These are phyloP conservation scores for Calephelis nemesis DNA, from an alignment of 1,140 invertebrate species.

Conservation along the genomic window DNA sequence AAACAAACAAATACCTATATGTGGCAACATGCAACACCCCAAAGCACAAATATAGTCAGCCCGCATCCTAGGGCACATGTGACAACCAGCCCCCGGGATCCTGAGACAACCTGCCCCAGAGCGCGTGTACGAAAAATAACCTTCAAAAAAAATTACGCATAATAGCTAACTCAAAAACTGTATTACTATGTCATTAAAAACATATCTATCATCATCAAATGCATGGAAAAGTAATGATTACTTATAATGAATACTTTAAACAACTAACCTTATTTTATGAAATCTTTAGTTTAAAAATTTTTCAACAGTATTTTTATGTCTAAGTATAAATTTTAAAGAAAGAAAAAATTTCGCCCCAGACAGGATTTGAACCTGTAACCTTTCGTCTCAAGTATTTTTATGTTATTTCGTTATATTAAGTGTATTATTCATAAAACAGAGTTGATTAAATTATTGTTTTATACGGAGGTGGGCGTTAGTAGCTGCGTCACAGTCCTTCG, in stretches of 20 bases:
- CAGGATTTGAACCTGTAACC: too few relatives aligned
- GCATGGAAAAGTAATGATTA: not conserved
- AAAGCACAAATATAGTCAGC: not conserved
- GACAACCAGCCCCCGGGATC: not conserved
- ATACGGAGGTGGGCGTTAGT: too few relatives aligned
- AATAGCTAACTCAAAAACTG: not conserved
- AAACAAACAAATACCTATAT: not conserved
- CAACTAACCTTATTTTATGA: too few relatives aligned
- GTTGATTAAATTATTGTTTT: too few relatives aligned
- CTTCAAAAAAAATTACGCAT: not conserved
- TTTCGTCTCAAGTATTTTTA: too few relatives aligned
- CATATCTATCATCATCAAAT: conserved; percentile 4
- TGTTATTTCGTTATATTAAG: too few relatives aligned
- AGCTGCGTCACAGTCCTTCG: too few relatives aligned
- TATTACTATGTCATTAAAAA: conserved; percentile 2
- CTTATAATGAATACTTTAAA: not conserved
- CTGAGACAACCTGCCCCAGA: conserved; percentile 19
- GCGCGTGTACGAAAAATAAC: conserved; percentile 12
- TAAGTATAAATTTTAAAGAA: too few relatives aligned
- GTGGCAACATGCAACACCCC: not conserved
- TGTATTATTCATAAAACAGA: too few relatives aligned
- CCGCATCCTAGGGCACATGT: not conserved
- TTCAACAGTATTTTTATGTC: too few relatives aligned
- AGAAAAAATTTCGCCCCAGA: too few relatives aligned
- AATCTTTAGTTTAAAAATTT: too few relatives aligned